These are phyloP conservation scores for Neuroterus valhalla DNA, from an alignment of 1,140 invertebrate genomes.

Conservation along the genomic window DNA sequence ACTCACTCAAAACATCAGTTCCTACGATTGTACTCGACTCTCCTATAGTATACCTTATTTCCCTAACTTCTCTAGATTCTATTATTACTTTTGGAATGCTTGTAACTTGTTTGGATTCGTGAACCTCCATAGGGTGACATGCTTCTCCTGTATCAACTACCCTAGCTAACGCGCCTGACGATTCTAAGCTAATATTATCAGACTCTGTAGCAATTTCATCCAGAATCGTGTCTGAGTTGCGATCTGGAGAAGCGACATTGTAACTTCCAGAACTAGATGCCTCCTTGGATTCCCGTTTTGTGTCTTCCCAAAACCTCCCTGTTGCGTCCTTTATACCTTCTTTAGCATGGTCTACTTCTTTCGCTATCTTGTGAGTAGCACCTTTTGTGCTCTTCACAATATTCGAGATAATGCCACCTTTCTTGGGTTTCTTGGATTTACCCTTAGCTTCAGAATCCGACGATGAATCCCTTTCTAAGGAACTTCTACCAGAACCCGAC, in stretches of 20 bases:
- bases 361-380: conserved; percentile 71
- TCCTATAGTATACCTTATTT: conserved; percentile 43
- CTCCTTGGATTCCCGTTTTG: conserved; percentile 66
- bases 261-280: conserved; percentile 54
- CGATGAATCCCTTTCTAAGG: conserved; percentile 45
- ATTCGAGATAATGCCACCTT: conserved; percentile 54
- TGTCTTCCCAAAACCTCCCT: conserved; percentile 67
- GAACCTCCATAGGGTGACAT: conserved; percentile 18
- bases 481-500: conserved; percentile 42
- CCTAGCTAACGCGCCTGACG: conserved; percentile 48
- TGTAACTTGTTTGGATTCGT: conserved; percentile 46
- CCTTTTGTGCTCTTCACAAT: conserved; percentile 62
- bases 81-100: conserved; percentile 66
- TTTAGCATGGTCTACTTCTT: conserved; percentile 64
- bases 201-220: conserved; percentile 49
- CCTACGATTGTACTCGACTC: conserved; percentile 58
- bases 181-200: conserved; percentile 51
- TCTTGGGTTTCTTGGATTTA: conserved; percentile 56
- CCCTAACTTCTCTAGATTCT: conserved; percentile 39
- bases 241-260: conserved; percentile 51
- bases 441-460: conserved; percentile 42
- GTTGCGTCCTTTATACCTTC: conserved; percentile 62
- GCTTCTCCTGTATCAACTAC: conserved; percentile 40
- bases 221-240: conserved; percentile 40
- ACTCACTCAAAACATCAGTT: conserved; percentile 57